phyloP scores from a whole-genome alignment of 2,113 vertebrate species.

The Hypocryptadius cinnamomeus region DNA sequence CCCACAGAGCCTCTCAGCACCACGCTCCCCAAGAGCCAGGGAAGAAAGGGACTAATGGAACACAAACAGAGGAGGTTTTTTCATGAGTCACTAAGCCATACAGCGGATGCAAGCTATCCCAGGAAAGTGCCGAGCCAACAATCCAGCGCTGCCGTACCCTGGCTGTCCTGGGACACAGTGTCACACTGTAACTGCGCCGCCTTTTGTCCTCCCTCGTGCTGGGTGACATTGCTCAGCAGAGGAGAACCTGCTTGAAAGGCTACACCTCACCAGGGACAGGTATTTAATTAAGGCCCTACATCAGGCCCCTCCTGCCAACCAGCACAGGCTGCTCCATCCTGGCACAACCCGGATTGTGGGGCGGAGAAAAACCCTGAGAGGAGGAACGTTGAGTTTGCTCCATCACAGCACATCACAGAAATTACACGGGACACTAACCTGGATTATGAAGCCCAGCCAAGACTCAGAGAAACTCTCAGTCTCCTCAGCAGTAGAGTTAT shows the following conservation, averaged over 20 bases:
- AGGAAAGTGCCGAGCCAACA: neutral
- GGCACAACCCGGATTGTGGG: accelerated
- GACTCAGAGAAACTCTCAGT: neutral
- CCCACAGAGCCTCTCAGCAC: neutral
- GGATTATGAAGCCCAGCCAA: neutral
- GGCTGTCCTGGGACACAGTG: neutral
- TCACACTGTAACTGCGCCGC: neutral
- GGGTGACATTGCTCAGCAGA: conserved; percentile 10
- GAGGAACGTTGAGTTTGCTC: neutral
- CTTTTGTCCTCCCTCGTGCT: neutral
- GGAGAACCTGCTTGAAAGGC: neutral
- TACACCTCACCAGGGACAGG: neutral
- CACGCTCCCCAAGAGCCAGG: neutral
- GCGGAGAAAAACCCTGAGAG: neutral
- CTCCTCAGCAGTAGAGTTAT: conserved; percentile 12
- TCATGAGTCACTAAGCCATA: neutral
- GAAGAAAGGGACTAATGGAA: conserved; percentile 1
- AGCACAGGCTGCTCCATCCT: neutral
- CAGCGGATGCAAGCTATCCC: neutral
- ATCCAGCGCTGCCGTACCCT: neutral
- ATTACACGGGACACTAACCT: neutral
- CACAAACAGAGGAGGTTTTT: neutral
- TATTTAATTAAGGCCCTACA: neutral
- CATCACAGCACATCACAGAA: conserved; percentile 1
- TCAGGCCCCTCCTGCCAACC: neutral